Evolutionary conservation across 1,140 invertebrate genomes (phyloP), one percentile per base, ranked within the genome.

Genomic region (Watersipora subatra): DNA sequence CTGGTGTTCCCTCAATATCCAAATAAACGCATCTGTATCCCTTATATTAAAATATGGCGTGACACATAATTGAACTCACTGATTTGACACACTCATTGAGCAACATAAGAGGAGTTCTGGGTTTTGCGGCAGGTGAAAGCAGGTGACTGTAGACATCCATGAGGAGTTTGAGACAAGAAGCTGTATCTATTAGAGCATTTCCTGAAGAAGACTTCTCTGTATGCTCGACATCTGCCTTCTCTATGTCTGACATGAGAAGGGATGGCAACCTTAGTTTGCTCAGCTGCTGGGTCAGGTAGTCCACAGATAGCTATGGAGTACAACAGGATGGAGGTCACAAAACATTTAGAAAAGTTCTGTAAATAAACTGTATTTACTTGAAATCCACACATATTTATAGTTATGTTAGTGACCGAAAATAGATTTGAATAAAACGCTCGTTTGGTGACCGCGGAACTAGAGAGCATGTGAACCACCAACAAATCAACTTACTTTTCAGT

Each of bases 161-260:
- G 0, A 92, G 76, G 70, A 92, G 87, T 72, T 89, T 88, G n/a
- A 92, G 74, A 80, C 91, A 93, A 7, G 90, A 92, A 72, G 88
- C 87, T 2, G 92, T 79, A 76, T 93, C 90, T 1, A 92, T 22
- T 12, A 46, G 34, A 46, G 34, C 7, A 7, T 46, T 46, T 7
- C 7, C n/a, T 46, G 34, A n/a, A 12, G 7, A n/a, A 46, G 34
- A 46, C n/a, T 46, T 46, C n/a, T 46, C 34, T n/a, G 34, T n/a
- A 7, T 7, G n/a, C 34, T 46, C 34, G n/a, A 46, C 34, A 46
- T 46, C 55, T 26, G 25, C 15, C 57, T n/a, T 26, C 15, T 59
- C 57, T 26, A 59, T 59, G 63, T 22, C 34, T n/a, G 26, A 27
- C 3, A 34, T 64, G 20, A 56, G 63, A 2, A 34, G 63, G 25